A percentile compares a stretch with the other conserved stretches of the same genome.
Conservation (phyloP, 2,888 invertebrate species). For the Herminia tarsipennalis region DNA sequence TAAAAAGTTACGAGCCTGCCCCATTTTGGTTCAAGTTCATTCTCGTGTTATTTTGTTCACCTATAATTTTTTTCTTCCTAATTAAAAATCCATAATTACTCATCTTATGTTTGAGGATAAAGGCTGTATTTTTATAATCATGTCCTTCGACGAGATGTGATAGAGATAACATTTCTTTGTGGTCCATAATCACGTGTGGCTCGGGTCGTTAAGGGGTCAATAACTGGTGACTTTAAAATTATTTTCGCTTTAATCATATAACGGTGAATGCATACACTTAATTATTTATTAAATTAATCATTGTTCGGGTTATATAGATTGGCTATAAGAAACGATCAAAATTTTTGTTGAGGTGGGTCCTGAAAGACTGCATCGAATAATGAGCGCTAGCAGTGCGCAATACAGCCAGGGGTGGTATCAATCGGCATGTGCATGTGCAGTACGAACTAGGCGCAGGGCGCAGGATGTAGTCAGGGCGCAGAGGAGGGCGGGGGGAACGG, state of each 20-base stretch:
- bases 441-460: conserved; percentile 62
- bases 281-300: not conserved
- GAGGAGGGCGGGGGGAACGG: conserved; percentile 46
- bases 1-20: conserved; percentile 59
- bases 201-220: conserved; percentile 81
- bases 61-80: conserved; percentile 27
- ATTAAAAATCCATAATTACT: conserved; percentile 1
- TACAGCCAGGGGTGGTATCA: conserved; percentile 33
- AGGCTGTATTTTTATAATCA: conserved; percentile 5
- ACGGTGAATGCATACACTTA: conserved; percentile 13
- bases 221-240: conserved; percentile 71
- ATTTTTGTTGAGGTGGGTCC: too few relatives aligned
- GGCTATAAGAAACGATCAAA: not conserved
- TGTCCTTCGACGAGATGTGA: conserved; percentile 8
- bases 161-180: conserved; percentile 56
- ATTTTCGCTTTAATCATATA: conserved; percentile 41
- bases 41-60: conserved; percentile 63
- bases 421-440: conserved; percentile 54
- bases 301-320: not conserved
- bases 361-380: too few relatives aligned
- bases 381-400: conserved; percentile 30
- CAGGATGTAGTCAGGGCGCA: conserved; percentile 55
- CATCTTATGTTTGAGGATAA: not conserved
- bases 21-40: conserved; percentile 76
- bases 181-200: conserved; percentile 80